Conservation (phyloP, 2,797 vertebrate genomes). For the Pterois miles region DNA sequence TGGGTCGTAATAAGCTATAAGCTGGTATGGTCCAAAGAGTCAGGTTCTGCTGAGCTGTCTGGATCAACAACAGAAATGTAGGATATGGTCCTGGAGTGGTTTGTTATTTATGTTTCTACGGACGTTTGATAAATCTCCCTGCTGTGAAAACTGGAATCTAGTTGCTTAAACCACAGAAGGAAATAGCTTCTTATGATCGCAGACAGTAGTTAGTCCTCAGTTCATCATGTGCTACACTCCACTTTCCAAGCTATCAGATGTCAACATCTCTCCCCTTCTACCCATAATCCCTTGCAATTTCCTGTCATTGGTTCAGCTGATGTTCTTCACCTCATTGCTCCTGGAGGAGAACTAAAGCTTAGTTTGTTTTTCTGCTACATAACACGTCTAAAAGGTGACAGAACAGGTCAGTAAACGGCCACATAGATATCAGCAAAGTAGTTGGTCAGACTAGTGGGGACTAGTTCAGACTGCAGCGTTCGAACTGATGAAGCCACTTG, state of each 20-base stretch:
- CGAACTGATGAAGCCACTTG: too few species aligned
- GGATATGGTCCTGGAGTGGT: not conserved
- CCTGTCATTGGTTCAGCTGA: not conserved
- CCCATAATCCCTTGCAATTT: slow-evolving; percentile 16
- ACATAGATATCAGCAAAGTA: not conserved
- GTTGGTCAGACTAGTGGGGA: too few species aligned
- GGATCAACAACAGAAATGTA: not conserved
- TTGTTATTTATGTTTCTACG: not conserved
- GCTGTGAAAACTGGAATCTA: not conserved
- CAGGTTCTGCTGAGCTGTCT: not conserved
- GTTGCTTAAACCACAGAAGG: too few species aligned
- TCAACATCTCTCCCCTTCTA: not conserved
- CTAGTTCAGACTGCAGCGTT: too few species aligned
- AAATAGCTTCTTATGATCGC: not conserved
- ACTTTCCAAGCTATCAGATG: not conserved
- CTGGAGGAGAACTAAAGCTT: not conserved
- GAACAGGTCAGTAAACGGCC: not conserved
- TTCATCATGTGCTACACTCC: not conserved
- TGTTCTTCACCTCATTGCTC: not conserved
- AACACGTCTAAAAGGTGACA: not conserved
- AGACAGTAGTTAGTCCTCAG: not conserved
- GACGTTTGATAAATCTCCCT: not conserved
- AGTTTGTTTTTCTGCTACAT: not conserved
- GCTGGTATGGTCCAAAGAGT: not conserved
- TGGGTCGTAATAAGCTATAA: not conserved